Evolutionary conservation across 2,888 invertebrate genomes (phyloP).

Genomic region (Caenorhabditis drosophilae): DNA sequence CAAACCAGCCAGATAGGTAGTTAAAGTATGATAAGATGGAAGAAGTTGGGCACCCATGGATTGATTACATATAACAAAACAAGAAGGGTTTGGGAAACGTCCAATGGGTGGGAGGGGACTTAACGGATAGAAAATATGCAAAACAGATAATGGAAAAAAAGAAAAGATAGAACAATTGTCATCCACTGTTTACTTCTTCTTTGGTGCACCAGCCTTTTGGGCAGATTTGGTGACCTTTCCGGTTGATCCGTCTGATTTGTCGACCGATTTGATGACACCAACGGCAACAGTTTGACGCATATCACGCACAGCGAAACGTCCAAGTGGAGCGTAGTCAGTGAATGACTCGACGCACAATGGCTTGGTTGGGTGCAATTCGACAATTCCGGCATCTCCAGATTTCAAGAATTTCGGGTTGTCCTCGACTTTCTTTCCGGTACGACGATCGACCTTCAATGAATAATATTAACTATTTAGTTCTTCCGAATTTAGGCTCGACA

Average conservation of each 20-base stretch:
- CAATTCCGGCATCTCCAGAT: constrained; percentile 95
- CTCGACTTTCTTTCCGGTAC: constrained; percentile 81
- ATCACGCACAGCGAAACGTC: constrained; percentile 96
- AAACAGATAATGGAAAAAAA: too few species aligned
- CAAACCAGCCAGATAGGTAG: not conserved
- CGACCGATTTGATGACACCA: constrained; percentile 75
- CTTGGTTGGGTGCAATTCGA: constrained; percentile 88
- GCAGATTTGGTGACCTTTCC: constrained; percentile 97
- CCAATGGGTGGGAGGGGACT: constrained; percentile 35
- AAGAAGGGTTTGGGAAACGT: not conserved
- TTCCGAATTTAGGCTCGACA: too few species aligned
- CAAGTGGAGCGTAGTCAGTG: constrained; percentile 94
- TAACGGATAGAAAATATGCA: constrained; percentile 17
- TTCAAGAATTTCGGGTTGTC: constrained; percentile 79
- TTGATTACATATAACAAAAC: constrained; percentile 14
- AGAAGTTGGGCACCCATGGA: constrained; percentile 18
- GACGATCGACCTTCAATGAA: constrained; percentile 80
- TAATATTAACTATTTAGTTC: constrained; percentile 4
- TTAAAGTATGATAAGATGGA: constrained; percentile 2
- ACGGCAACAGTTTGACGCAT: constrained; percentile 93
- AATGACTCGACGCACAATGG: constrained; percentile 98
- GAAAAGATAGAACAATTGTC: not conserved
- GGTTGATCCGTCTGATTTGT: constrained; percentile 81
- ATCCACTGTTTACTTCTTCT: constrained; percentile 46
- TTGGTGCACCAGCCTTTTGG: constrained; percentile 81